These are phyloP conservation scores for Leptopilina boulardi DNA, from an alignment of 1,140 invertebrate genomes.

Conservation along the genomic window DNA sequence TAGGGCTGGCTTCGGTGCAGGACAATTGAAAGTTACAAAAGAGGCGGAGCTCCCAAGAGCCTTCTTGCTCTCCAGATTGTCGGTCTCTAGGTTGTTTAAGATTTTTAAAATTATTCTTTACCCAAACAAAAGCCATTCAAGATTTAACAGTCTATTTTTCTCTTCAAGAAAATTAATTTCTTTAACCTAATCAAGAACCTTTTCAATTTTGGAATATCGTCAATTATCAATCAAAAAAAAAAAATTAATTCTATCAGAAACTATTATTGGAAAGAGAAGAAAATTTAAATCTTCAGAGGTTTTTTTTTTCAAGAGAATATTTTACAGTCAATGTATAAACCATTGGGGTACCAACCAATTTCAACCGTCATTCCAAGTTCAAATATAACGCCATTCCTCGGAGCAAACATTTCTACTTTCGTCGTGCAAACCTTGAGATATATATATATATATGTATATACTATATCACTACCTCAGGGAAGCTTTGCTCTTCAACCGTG, in stretches of 20 bases:
- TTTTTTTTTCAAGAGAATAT: neutral
- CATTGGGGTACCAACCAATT: constrained; percentile 64
- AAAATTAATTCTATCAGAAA: too few relatives aligned
- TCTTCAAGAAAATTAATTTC: neutral
- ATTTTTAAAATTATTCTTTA: constrained; percentile 27
- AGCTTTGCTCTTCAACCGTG: constrained; percentile 60
- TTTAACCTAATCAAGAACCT: too few relatives aligned
- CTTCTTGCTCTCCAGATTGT: constrained; percentile 25
- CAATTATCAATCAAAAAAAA: too few relatives aligned
- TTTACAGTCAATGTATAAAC: neutral
- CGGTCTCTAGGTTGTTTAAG: constrained; percentile 7
- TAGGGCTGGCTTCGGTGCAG: constrained; percentile 65
- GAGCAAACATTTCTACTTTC: constrained; percentile 73
- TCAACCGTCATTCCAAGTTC: constrained; percentile 73
- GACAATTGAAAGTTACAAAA: constrained; percentile 66
- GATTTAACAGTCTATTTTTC: neutral
- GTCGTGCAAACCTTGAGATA: constrained; percentile 64
- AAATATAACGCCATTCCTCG: constrained; percentile 71
- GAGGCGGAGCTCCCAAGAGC: constrained; percentile 60
- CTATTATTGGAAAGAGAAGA: too few relatives aligned
- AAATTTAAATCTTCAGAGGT: neutral
- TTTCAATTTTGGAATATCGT: too few relatives aligned
- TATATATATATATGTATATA: too few relatives aligned
- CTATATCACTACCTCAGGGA: constrained; percentile 66
- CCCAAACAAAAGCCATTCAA: constrained; percentile 14